Base-by-base conservation (phyloP, 2,888 invertebrate species). In the Girardia tigrina region DNA sequence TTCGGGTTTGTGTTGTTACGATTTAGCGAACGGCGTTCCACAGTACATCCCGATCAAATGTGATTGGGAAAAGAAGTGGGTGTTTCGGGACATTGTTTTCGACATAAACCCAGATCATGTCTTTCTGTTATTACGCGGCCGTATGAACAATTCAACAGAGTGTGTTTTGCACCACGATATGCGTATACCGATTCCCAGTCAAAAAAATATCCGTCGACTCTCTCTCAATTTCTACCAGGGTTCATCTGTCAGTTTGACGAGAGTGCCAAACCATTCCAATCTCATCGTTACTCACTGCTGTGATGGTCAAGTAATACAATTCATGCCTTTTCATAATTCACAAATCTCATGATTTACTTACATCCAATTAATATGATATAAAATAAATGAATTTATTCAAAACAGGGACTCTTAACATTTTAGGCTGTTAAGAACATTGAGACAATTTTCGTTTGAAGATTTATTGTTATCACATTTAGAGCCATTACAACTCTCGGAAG, bases 261-360 rank as follows among this genome's bases (percentile, higher is more conserved):
- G 56, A 56, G 56, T 56, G n/a, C 56, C 56, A 12, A 56, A 56
- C 23, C 23, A 56, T 56, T 56, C 56, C n/a, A 23, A 56, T 8
- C 23, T 56, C 6, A 56, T 56, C n/a, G 56, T 56, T n/a, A 56
- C 56, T 56, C 56, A 56, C 23, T 4, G 56, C 23, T 56, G 4
- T 16, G 56, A 56, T n/a, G 56, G 56, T 23, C n/a, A n/a, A 56
- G 56, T 56, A 56, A 56, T n/a, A n/a, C n/a, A n/a, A n/a, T n/a
- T n/a, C n/a, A n/a, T n/a, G n/a, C n/a, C n/a, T n/a, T n/a, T n/a
- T n/a, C n/a, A n/a, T n/a, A n/a, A n/a, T n/a, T n/a, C n/a, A n/a
- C n/a, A n/a, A n/a, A n/a, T n/a, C n/a, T n/a, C n/a, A n/a, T n/a
- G n/a, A n/a, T n/a, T n/a, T n/a, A n/a, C n/a, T n/a, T n/a, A n/a